phyloP scores from a whole-genome alignment of 2,113 vertebrate species.

The Sylvilagus bachmani region DNA sequence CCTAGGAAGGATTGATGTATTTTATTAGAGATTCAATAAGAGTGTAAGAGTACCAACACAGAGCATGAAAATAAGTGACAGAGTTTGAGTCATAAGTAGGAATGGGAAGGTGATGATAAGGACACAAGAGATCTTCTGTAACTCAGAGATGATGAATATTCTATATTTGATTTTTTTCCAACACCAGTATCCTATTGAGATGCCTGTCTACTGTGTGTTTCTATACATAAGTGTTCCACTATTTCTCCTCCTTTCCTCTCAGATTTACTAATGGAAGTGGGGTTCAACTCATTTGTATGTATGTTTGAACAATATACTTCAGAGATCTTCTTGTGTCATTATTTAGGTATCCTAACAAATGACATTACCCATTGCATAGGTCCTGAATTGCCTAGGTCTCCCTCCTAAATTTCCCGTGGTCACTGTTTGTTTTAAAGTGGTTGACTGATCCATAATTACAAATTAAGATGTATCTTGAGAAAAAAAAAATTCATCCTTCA shows the following conservation, averaged over 20 bases:
- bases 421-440: constrained; percentile 46
- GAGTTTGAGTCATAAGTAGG: not conserved
- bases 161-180: not conserved
- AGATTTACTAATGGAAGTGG: not conserved
- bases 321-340: constrained; percentile 3
- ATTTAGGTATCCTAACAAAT: constrained; percentile 50
- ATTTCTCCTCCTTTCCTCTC: not conserved
- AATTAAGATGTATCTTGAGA: constrained; percentile 47
- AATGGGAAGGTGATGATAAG: not conserved
- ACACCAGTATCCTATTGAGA: not conserved
- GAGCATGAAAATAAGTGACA: not conserved
- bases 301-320: not conserved
- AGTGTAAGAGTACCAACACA: not conserved
- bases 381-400: not conserved
- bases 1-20: not conserved
- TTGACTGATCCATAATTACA: not conserved
- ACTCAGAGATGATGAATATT: not conserved
- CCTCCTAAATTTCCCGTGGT: constrained; percentile 35
- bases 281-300: constrained; percentile 14
- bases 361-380: not conserved
- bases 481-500: constrained; percentile 58
- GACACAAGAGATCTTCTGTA: not conserved
- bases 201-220: not conserved
- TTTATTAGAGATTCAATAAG: not conserved
- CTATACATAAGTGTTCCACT: not conserved